Evolutionary conservation across 1,140 invertebrate genomes (phyloP), one percentile per base, ranked within the genome.

Genomic region (Euglossa dilemma): DNA sequence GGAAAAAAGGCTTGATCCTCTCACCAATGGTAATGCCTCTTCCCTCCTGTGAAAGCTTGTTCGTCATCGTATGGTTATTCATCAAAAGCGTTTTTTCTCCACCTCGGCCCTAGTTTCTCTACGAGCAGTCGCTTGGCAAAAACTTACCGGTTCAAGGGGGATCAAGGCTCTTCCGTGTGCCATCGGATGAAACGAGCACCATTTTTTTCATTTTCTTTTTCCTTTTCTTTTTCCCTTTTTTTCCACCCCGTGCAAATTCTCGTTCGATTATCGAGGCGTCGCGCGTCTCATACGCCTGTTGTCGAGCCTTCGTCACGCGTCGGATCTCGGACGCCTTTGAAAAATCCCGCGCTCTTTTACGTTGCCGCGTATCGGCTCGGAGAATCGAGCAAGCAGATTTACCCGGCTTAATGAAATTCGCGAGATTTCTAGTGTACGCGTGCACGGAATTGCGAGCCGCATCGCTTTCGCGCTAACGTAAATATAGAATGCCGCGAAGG

Each of bases 1-100:
- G 20, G 11, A 20, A 28, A 52, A 64, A 64, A 50, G 12, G 36
- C 9, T 80, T n/a, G 61, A 61, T 69, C 63, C 23, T 69, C 80
- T 25, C 54, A n/a, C 52, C 52, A 82, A 76, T 64, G 80, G 45
- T 77, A 77, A 69, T 77, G 61, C 80, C 54, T 67, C 72, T 69
- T 64, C 50, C 20, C 52, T 47, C 20, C 64, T 16, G 2, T 16
- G 52, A 50, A 73, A 83, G 25, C 25, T 57, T 61, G 73, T 77
- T 59, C 80, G 80, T 83, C 80, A 83, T 82, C 80, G 72, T 57
- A 61, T 67, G 80, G 73, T 82, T 82, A 77, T 82, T 82, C 80
- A 70, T 77, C 80, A 77, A 76, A 59, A 66, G 54, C 45, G 28
- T 47, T 76, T 82, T 67, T 75, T 25, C n/a, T 56, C 36, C 9